Percentiles rank a stretch among this genome's conserved stretches.
Conservation (phyloP, 2,113 vertebrate genomes). For the Regulus satrapa region DNA sequence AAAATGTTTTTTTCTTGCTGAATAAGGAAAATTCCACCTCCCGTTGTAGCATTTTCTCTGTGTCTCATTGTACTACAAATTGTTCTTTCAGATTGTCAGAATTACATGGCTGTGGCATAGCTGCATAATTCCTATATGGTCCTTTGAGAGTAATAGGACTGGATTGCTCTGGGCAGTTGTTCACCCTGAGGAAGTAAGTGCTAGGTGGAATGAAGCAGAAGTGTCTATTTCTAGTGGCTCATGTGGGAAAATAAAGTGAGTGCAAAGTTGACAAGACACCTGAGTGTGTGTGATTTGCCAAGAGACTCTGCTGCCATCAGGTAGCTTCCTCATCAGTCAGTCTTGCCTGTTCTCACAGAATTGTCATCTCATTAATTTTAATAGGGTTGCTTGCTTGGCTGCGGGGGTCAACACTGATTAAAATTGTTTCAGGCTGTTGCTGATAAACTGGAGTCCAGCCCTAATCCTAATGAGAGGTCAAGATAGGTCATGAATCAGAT, state of each 20-base stretch:
- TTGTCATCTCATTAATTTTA: conserved; percentile 48
- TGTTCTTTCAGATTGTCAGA: not conserved
- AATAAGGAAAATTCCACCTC: not conserved
- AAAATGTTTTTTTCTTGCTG: not conserved
- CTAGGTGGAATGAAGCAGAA: conserved; percentile 32
- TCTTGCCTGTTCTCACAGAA: not conserved
- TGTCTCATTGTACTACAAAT: not conserved
- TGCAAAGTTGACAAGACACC: conserved; percentile 31
- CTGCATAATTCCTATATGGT: not conserved
- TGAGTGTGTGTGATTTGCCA: conserved; percentile 2
- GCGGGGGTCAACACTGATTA: conserved; percentile 11
- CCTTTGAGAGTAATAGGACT: not conserved
- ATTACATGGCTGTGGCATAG: not conserved
- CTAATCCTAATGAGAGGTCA: conserved; percentile 34
- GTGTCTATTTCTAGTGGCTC: conserved; percentile 14
- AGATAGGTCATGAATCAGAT: not conserved
- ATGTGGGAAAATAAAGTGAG: conserved; percentile 10
- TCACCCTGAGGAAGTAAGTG: conserved; percentile 39
- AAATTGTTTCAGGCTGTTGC: conserved; percentile 18
- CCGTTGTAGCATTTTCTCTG: not conserved
- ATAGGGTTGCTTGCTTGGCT: not conserved
- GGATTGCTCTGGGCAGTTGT: not conserved
- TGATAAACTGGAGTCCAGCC: conserved; percentile 4
- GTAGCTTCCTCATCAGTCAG: conserved; percentile 21
- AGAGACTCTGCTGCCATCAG: conserved; percentile 11